Percentiles rank a stretch among this genome's conserved stretches.
phyloP scores from a whole-genome alignment of 2,888 invertebrate genomes.

The Sthenelais limicola region DNA sequence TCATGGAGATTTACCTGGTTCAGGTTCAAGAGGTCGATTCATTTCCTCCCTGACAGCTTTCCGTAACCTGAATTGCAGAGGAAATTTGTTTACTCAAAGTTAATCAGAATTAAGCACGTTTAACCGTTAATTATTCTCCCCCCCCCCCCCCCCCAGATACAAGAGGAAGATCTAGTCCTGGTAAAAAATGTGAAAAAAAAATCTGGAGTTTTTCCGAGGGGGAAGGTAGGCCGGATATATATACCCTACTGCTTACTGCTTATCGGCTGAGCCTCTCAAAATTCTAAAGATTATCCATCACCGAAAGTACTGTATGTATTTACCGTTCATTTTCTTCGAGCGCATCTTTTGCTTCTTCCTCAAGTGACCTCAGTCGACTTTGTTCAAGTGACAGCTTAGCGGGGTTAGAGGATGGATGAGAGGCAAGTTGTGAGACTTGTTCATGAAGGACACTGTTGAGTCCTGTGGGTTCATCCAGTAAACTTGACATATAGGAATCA shows the following conservation, averaged over 20 bases:
- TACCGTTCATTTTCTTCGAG: constrained; percentile 63
- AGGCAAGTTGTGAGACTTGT: constrained; percentile 65
- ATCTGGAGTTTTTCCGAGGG: no score
- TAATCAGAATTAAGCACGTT: no score
- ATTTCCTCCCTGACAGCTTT: constrained; percentile 57
- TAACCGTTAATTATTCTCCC: no score
- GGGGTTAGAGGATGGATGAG: constrained; percentile 60
- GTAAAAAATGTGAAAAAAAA: no score
- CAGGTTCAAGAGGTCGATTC: constrained; percentile 57
- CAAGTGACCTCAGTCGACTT: constrained; percentile 55
- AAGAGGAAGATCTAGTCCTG: no score
- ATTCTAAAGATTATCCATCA: no score
- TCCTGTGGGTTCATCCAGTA: constrained; percentile 64
- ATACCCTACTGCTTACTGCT: no score
- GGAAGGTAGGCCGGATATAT: no score
- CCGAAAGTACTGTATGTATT: no score
- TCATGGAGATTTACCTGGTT: constrained; percentile 56
- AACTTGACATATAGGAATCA: constrained; percentile 66
- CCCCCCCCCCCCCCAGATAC: no score
- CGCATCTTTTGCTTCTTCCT: constrained; percentile 58
- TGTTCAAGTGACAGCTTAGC: constrained; percentile 58
- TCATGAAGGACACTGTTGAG: constrained; percentile 62
- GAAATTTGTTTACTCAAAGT: no score
- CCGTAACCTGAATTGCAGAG: constrained; percentile 55
- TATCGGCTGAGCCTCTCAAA: no score